Evolutionary conservation across 1,140 invertebrate genomes (phyloP).

Genomic region (Brachionus plicatilis): DNA sequence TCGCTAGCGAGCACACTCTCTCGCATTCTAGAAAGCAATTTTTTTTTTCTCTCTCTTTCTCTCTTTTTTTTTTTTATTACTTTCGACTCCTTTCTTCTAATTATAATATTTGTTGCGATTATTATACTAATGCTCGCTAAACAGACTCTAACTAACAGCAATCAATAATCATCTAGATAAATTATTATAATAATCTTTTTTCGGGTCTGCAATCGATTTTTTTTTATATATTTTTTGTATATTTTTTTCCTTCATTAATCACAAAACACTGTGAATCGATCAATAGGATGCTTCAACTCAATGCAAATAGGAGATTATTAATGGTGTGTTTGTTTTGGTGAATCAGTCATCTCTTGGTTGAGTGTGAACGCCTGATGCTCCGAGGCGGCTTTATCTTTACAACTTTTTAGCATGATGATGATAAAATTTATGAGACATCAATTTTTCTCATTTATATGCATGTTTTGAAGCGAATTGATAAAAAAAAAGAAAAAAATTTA

Average conservation of each 20-base stretch:
- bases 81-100: background rate
- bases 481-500: no score
- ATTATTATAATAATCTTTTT: background rate
- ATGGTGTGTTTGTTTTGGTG: background rate
- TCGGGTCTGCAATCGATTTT: background rate
- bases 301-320: background rate
- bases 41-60: background rate
- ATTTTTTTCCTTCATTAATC: background rate
- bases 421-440: background rate
- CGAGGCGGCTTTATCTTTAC: background rate
- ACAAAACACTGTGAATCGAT: background rate
- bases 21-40: background rate
- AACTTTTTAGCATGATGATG: background rate
- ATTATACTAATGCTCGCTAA: background rate
- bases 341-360: background rate
- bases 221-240: no score
- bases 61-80: background rate
- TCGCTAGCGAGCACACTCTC: background rate
- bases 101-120: background rate
- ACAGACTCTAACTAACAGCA: background rate
- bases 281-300: background rate
- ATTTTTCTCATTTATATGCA: no score
- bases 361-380: background rate
- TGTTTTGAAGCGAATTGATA: no score
- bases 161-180: background rate